Base-by-base conservation (phyloP, 2,888 invertebrate genomes). In the Chalcosyrphus nemorum region DNA sequence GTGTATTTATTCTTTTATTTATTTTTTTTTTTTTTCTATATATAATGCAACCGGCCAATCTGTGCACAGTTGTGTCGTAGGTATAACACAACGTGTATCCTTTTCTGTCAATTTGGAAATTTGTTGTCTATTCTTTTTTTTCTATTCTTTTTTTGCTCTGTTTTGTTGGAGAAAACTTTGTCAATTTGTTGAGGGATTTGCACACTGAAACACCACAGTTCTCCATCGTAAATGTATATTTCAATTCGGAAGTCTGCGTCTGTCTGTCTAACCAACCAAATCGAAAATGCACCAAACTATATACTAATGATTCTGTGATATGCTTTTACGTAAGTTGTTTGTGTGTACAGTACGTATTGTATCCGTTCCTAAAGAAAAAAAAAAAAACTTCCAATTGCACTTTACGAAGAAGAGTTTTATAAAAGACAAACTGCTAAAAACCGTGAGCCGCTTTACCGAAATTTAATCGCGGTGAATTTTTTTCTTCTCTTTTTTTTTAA, bases 31-130 rank as follows among this genome's bases (percentile, higher is more conserved):
- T 19, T 21, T 17, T 63, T 61, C 27, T 21, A 77, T 77, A 82
- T 72, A 66, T 72, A 72, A 72, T 72, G 43, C 77, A 72, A 54
- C 72, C 47, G 54, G 59, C 52, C 71, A 76, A 76, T 71, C 45
- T 76, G 19, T 63, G 11, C 24, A 19, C 32, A 17, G 7, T 15
- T n/a, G n/a, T n/a, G n/a, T n/a, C n/a, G n/a, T n/a, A n/a, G n/a
- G n/a, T n/a, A n/a, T n/a, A n/a, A 19, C 21, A 45, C 72, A 72
- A 52, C 56, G 50, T 70, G 56, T 81, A 77, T 81, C 81, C 81
- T 81, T 76, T 9, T 35, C 43, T 57, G 63, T 50, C 45, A 57
- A 50, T 59, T 65, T 65, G 54, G 57, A 70, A 71, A 65, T 68
- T 43, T 65, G 70, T 71, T 71, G n/a, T 21, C 24, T 19, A 19